A percentile compares a stretch with the other conserved stretches of the same genome.
These are phyloP conservation scores for Meriones unguiculatus DNA, from an alignment of 2,113 vertebrate genomes.

Conservation along the genomic window DNA sequence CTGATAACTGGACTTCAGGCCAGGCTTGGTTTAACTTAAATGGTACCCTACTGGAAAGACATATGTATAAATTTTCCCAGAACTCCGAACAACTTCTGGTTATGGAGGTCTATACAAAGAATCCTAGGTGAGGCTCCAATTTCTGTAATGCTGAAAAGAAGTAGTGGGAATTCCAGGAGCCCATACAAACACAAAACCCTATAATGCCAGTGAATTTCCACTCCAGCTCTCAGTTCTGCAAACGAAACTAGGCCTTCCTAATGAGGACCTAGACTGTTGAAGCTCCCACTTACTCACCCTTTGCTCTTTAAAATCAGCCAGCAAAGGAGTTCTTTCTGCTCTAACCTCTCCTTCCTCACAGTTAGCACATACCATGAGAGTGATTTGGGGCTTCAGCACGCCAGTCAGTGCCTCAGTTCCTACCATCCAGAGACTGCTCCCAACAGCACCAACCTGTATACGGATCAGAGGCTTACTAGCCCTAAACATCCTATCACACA, in stretches of 20 bases:
- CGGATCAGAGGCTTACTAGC: not conserved
- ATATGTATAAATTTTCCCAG: not conserved
- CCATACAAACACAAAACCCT: not conserved
- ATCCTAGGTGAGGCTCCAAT: not conserved
- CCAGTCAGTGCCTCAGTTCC: not conserved
- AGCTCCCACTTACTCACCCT: slow-evolving; percentile 2
- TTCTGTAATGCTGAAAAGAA: slow-evolving; percentile 30
- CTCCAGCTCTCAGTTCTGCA: not conserved
- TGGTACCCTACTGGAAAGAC: not conserved
- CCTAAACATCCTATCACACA: not conserved
- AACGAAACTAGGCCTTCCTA: slow-evolving; percentile 30
- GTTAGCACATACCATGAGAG: not conserved
- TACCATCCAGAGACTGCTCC: not conserved
- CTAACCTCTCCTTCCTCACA: not conserved
- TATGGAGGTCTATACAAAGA: slow-evolving; percentile 31
- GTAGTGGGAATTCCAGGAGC: not conserved
- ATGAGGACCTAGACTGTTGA: not conserved
- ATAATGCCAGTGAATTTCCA: not conserved
- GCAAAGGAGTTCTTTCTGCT: not conserved
- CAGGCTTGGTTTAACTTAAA: slow-evolving; percentile 23
- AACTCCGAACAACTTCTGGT: slow-evolving; percentile 29
- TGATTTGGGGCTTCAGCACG: not conserved
- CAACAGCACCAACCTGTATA: not conserved
- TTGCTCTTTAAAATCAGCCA: not conserved
- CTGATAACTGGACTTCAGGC: not conserved